These are phyloP conservation scores for Ashinkailepas kermadecensis DNA, from an alignment of 2,888 invertebrate genomes.

Conservation along the genomic window DNA sequence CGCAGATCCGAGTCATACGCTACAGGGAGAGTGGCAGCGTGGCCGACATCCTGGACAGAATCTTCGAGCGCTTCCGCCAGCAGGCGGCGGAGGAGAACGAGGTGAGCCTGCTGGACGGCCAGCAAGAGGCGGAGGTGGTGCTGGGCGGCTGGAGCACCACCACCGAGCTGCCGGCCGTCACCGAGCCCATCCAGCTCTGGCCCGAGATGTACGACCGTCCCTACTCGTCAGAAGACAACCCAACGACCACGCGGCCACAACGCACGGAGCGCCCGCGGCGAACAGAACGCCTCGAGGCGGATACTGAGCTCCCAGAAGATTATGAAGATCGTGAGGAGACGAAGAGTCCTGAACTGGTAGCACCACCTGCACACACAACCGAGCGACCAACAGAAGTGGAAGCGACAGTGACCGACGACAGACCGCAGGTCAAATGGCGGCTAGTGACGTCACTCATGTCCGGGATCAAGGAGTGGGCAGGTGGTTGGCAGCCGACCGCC, in stretches of 20 bases:
- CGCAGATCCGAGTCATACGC: slow-evolving; percentile 37
- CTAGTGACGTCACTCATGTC: neutral
- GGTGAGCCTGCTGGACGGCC: neutral
- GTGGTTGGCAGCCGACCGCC: neutral
- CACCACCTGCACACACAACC: no score
- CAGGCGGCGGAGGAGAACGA: neutral
- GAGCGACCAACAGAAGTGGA: no score
- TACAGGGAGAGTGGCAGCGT: slow-evolving; percentile 35
- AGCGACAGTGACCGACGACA: neutral
- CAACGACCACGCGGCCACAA: no score
- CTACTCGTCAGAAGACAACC: no score
- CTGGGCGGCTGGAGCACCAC: neutral
- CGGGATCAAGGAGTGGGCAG: neutral
- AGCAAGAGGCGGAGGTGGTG: neutral
- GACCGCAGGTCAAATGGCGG: neutral
- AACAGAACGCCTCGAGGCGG: no score
- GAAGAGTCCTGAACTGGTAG: no score
- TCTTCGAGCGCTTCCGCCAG: slow-evolving; percentile 30
- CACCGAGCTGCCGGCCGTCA: neutral
- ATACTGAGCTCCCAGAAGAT: no score
- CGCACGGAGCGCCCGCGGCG: no score
- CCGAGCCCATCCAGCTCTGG: neutral
- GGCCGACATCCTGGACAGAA: slow-evolving; percentile 36
- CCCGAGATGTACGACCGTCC: no score
- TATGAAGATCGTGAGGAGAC: no score